Conservation (phyloP, 2,797 vertebrate genomes). For the Anolis apletophallus region DNA sequence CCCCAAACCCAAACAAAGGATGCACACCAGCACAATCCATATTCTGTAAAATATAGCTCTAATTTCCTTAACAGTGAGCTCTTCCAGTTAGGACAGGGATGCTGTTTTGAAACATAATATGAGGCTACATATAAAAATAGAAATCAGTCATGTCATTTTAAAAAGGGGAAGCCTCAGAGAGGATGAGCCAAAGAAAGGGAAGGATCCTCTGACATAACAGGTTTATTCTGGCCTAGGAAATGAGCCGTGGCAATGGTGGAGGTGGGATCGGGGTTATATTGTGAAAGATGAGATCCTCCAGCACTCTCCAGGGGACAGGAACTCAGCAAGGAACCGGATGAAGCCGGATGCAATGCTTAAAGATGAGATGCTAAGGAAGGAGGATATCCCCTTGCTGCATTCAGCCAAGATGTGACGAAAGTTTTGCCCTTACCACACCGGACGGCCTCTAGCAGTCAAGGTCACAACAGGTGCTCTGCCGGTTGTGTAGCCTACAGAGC, state of each 20-base stretch:
- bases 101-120: background rate
- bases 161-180: slow-evolving; percentile 1
- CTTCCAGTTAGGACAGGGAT: background rate
- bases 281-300: slow-evolving; percentile 57
- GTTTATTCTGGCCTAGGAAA: slow-evolving; percentile 63
- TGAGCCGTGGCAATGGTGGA: slow-evolving; percentile 27
- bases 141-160: slow-evolving; percentile 30
- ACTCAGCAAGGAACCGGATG: slow-evolving; percentile 62
- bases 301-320: slow-evolving; percentile 63
- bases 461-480: slow-evolving; percentile 32
- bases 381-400: slow-evolving; percentile 71
- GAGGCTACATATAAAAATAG: slow-evolving; percentile 3
- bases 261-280: background rate
- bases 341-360: slow-evolving; percentile 65
- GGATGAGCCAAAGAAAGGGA: slow-evolving; percentile 30
- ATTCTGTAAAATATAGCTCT: too few species aligned
- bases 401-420: slow-evolving; percentile 63
- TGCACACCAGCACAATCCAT: background rate
- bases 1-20: too few species aligned
- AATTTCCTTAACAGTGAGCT: background rate
- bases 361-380: slow-evolving; percentile 65
- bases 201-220: slow-evolving; percentile 52
- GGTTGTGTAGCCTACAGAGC: background rate
- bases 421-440: slow-evolving; percentile 1
- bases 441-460: background rate